Evolutionary conservation across 2,888 invertebrate species (phyloP).

Genomic region (Syrista parreyssii): DNA sequence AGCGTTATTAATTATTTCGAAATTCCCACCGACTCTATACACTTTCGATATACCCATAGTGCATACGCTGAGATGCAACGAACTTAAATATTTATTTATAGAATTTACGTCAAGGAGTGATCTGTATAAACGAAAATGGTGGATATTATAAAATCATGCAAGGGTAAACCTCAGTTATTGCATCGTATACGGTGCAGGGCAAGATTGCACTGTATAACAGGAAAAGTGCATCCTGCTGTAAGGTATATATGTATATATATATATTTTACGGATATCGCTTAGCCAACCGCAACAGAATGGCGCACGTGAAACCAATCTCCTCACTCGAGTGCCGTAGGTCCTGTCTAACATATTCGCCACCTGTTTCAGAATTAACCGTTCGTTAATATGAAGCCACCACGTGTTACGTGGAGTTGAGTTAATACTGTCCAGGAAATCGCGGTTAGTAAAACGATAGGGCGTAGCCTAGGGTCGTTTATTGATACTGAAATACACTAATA

Average conservation of each 20-base stretch:
- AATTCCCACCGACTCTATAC: neutral
- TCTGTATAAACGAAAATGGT: neutral
- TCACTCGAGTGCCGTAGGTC: neutral
- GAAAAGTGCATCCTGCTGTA: neutral
- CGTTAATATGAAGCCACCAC: neutral
- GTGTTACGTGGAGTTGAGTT: slow-evolving; percentile 1
- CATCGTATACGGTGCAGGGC: no score
- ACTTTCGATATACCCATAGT: no score
- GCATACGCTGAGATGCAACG: no score
- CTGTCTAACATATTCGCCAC: slow-evolving; percentile 7
- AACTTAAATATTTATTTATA: neutral
- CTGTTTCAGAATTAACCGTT: slow-evolving; percentile 1
- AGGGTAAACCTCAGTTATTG: neutral
- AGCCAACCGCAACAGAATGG: slow-evolving; percentile 3
- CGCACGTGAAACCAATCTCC: slow-evolving; percentile 7
- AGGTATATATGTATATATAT: neutral
- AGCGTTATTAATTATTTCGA: neutral
- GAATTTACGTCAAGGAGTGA: neutral
- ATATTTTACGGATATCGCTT: neutral
- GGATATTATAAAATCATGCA: neutral
- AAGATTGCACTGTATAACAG: neutral
- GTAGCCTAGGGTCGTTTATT: neutral
- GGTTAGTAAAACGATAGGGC: slow-evolving; percentile 1
- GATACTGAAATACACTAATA: neutral
- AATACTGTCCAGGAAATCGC: neutral